A percentile compares a stretch with the other conserved stretches of the same genome.
These are phyloP conservation scores for Proteles cristata DNA, from an alignment of 2,113 vertebrate genomes.

Conservation along the genomic window DNA sequence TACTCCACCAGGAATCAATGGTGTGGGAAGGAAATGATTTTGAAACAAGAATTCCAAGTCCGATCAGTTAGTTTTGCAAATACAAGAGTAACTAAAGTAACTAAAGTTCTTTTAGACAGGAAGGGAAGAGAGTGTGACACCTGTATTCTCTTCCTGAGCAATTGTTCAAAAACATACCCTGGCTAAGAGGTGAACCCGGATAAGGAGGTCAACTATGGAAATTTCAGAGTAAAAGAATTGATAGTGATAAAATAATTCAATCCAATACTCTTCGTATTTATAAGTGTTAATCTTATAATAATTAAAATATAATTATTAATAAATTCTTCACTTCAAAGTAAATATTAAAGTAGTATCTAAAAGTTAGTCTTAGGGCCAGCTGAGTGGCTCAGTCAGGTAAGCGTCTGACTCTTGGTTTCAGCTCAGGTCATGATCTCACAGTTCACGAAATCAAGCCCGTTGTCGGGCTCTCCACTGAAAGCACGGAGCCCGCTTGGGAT, in stretches of 20 bases:
- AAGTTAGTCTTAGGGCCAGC: neutral
- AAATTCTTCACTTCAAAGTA: constrained; percentile 4
- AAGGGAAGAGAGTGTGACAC: neutral
- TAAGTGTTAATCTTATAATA: neutral
- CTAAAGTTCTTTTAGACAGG: neutral
- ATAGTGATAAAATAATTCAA: neutral
- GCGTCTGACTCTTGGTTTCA: too few relatives aligned
- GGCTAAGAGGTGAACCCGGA: neutral
- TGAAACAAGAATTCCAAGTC: neutral
- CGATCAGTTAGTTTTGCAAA: neutral
- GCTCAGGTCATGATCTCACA: too few relatives aligned
- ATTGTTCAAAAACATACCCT: neutral
- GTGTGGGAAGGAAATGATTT: neutral
- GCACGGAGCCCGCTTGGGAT: too few relatives aligned
- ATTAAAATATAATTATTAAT: neutral
- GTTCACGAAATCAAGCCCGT: too few relatives aligned
- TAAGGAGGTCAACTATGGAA: neutral
- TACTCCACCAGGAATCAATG: neutral
- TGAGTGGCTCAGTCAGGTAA: too few relatives aligned
- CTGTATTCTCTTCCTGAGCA: neutral
- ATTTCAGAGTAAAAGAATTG: neutral
- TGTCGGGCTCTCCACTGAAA: too few relatives aligned
- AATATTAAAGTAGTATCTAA: neutral
- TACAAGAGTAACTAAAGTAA: constrained; percentile 6
- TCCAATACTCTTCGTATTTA: neutral